Evolutionary conservation across 2,888 invertebrate species (phyloP).

Genomic region (Lymantria monacha): DNA sequence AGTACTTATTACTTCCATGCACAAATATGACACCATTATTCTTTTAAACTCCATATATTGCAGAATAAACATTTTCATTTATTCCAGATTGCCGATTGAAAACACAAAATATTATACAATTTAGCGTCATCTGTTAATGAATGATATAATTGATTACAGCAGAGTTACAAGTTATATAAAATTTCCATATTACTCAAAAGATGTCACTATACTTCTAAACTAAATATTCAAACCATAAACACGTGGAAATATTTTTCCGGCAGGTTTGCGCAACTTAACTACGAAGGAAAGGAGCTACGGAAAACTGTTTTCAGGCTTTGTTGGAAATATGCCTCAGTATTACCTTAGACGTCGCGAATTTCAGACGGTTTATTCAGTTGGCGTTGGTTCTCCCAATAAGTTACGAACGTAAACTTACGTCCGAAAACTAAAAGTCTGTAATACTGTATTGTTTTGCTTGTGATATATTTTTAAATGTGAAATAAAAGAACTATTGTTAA

Average conservation of each 20-base stretch:
- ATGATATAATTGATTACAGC: too few relatives aligned
- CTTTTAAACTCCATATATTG: too few relatives aligned
- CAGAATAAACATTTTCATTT: too few relatives aligned
- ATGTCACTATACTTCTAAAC: slow-evolving; percentile 36
- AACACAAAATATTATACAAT: too few relatives aligned
- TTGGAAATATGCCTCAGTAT: slow-evolving; percentile 58
- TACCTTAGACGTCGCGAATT: slow-evolving; percentile 53
- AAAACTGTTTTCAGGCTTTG: slow-evolving; percentile 59
- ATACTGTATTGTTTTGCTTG: slow-evolving; percentile 4
- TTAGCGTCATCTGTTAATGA: too few relatives aligned
- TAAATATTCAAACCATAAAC: slow-evolving; percentile 34
- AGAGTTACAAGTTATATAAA: too few relatives aligned
- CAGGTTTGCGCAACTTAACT: slow-evolving; percentile 65
- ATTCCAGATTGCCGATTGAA: too few relatives aligned
- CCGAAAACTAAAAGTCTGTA: slow-evolving; percentile 23
- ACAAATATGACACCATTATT: too few relatives aligned
- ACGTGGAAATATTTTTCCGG: slow-evolving; percentile 62
- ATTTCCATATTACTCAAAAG: slow-evolving; percentile 29
- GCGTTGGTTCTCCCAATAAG: slow-evolving; percentile 37
- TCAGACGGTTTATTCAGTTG: slow-evolving; percentile 35
- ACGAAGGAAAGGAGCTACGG: slow-evolving; percentile 58
- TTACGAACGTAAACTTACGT: slow-evolving; percentile 52
- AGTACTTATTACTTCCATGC: too few relatives aligned
- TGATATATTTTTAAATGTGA: slow-evolving; percentile 17
- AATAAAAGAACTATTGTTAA: neutral